Conservation (phyloP, 1,140 invertebrate genomes). For the Druon quercuslanigerum region DNA sequence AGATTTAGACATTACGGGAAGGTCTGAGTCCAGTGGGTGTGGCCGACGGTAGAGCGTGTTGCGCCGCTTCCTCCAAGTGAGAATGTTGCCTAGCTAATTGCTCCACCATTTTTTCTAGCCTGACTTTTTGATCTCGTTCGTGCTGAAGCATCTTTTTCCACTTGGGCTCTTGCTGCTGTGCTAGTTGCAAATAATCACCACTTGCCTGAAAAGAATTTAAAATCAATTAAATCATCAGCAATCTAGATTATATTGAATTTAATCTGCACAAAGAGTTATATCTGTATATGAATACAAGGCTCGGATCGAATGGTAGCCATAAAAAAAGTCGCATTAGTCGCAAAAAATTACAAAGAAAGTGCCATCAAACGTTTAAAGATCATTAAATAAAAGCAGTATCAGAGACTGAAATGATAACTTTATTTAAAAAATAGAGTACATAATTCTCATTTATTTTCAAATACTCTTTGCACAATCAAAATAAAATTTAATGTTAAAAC, state of each 20-base stretch:
- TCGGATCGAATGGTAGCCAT: no score
- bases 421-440: no score
- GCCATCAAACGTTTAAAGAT: no score
- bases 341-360: no score
- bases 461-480: no score
- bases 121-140: constrained; percentile 94
- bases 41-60: constrained; percentile 76
- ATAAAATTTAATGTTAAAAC: no score
- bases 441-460: no score
- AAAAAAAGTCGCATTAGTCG: no score
- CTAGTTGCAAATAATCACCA: constrained; percentile 91
- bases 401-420: no score
- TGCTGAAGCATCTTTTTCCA: constrained; percentile 95
- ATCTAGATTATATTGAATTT: background rate
- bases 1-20: constrained; percentile 66
- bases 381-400: no score
- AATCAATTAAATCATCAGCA: background rate
- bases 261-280: background rate
- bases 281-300: no score
- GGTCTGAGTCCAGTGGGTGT: constrained; percentile 61
- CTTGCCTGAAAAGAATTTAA: constrained; percentile 81
- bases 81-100: constrained; percentile 97
- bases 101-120: constrained; percentile 98
- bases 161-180: constrained; percentile 90
- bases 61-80: constrained; percentile 90